Conservation (phyloP, 2,888 invertebrate genomes). For the Sphaeridia pumilis region DNA sequence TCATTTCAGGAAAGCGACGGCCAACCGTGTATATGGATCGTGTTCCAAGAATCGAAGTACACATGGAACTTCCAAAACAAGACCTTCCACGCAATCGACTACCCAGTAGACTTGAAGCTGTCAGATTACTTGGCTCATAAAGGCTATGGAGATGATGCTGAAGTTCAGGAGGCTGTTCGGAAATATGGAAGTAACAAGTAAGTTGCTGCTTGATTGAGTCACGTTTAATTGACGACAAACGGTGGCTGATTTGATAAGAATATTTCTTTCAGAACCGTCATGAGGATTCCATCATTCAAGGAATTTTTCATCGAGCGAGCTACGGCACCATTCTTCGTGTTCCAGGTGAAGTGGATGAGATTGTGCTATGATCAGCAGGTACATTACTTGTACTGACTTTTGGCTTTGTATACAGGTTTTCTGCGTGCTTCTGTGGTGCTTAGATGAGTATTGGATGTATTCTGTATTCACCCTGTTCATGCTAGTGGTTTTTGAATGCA, state of each 20-base stretch:
- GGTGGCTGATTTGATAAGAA: background rate
- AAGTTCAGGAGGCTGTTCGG: conserved; percentile 60
- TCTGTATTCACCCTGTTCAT: conserved; percentile 91
- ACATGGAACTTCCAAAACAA: conserved; percentile 73
- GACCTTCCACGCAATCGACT: conserved; percentile 66
- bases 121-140: conserved; percentile 68
- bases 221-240: background rate
- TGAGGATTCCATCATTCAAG: conserved; percentile 89
- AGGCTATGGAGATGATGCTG: conserved; percentile 73
- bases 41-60: conserved; percentile 97
- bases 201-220: conserved; percentile 26
- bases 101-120: conserved; percentile 63
- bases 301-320: conserved; percentile 95
- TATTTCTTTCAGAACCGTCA: conserved; percentile 47
- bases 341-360: conserved; percentile 56
- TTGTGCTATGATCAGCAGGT: background rate
- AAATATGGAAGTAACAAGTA: conserved; percentile 86
- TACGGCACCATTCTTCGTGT: conserved; percentile 98
- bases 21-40: conserved; percentile 61
- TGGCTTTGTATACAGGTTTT: conserved; percentile 78
- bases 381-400: background rate
- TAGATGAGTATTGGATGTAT: conserved; percentile 98
- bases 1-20: conserved; percentile 41
- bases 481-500: conserved; percentile 94
- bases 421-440: conserved; percentile 95